A percentile compares a stretch with the other conserved stretches of the same genome.
Evolutionary conservation across 2,113 vertebrate genomes (phyloP).

Genomic region (Pelecanoides urinatrix): DNA sequence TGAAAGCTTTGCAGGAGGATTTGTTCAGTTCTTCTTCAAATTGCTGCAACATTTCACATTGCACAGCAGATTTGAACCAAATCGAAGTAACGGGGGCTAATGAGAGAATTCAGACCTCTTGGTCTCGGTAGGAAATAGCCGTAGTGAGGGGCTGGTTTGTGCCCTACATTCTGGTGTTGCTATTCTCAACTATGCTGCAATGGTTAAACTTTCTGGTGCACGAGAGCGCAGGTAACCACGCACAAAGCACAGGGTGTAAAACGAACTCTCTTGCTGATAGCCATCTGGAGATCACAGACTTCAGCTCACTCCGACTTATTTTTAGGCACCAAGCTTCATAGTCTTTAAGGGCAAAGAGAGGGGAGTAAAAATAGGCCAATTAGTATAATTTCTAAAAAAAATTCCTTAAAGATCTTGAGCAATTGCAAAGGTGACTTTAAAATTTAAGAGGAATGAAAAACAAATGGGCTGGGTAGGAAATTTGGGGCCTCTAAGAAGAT

Average conservation of each 20-base stretch:
- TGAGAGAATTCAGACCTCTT: neutral
- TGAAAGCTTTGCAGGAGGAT: neutral
- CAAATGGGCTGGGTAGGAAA: conserved; percentile 49
- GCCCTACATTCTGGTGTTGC: neutral
- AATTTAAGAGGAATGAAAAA: conserved; percentile 55
- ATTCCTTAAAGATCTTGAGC: conserved; percentile 49
- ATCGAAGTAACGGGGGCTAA: neutral
- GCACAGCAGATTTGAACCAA: neutral
- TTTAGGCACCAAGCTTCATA: conserved; percentile 51
- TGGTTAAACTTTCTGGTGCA: neutral
- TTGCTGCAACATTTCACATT: neutral
- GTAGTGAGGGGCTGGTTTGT: neutral
- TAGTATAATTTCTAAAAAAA: conserved; percentile 60
- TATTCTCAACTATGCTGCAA: neutral
- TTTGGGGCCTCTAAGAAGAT: conserved; percentile 45
- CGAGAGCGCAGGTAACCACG: neutral
- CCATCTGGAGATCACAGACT: conserved; percentile 47
- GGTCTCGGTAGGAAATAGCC: neutral
- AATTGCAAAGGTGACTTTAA: conserved; percentile 62
- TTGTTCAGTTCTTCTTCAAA: neutral
- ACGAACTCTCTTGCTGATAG: conserved; percentile 16
- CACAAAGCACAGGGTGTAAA: neutral
- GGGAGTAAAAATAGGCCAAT: conserved; percentile 68
- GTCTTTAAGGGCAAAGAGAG: conserved; percentile 51
- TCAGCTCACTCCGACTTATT: conserved; percentile 42